Percentiles rank a stretch among this genome's conserved stretches.
Evolutionary conservation across 2,888 invertebrate species (phyloP).

Genomic region (Chalcosyrphus nemorum): DNA sequence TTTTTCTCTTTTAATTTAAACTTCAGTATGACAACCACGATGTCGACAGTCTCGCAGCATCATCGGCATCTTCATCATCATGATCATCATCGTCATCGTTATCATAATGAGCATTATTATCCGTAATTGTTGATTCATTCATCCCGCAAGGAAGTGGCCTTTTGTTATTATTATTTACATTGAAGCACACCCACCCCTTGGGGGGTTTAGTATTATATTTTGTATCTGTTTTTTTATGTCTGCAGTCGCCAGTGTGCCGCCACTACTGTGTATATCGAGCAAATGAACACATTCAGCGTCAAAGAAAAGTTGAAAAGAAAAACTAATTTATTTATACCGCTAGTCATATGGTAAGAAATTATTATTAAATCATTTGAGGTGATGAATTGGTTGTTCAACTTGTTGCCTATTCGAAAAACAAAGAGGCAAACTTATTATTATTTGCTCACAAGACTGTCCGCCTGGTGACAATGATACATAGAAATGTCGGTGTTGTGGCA

Average conservation of each 20-base stretch:
- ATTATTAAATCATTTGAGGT: constrained; percentile 64
- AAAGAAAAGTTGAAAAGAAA: constrained; percentile 7
- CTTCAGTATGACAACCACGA: constrained; percentile 39
- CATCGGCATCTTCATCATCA: constrained; percentile 20
- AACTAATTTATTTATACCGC: constrained; percentile 24
- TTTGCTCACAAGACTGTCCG: background rate
- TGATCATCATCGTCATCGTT: no score
- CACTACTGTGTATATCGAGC: constrained; percentile 17
- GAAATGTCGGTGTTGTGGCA: constrained; percentile 28
- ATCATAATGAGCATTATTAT: constrained; percentile 63
- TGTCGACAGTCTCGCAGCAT: constrained; percentile 14
- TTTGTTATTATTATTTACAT: constrained; percentile 56
- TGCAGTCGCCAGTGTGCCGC: constrained; percentile 38
- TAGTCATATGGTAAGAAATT: background rate
- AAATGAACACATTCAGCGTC: constrained; percentile 24
- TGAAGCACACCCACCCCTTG: constrained; percentile 9
- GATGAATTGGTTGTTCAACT: constrained; percentile 59
- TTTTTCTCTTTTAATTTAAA: constrained; percentile 44
- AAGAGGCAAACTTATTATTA: constrained; percentile 10
- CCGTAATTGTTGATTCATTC: constrained; percentile 72
- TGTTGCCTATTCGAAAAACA: constrained; percentile 25
- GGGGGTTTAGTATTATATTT: no score
- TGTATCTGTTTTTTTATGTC: constrained; percentile 6
- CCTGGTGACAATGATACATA: constrained; percentile 26
- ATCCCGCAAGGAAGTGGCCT: constrained; percentile 69